Conservation (phyloP, 2,797 vertebrate genomes). For the Chromobotia macracanthus region DNA sequence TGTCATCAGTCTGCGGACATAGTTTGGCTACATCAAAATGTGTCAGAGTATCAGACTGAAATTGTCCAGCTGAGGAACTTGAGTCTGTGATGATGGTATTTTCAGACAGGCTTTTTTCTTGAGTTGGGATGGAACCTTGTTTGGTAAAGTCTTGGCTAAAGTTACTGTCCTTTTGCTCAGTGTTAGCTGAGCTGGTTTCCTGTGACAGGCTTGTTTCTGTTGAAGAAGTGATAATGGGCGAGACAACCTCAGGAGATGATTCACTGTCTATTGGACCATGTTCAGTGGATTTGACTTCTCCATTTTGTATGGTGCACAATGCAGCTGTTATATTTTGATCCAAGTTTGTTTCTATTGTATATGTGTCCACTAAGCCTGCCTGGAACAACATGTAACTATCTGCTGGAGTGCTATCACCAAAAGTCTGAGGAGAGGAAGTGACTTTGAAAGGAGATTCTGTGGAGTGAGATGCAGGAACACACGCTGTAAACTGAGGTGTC, state of each 20-base stretch:
- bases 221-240: neutral
- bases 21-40: neutral
- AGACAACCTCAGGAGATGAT: neutral
- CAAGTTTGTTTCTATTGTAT: neutral
- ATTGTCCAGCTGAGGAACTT: slow-evolving; percentile 54
- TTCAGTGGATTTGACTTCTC: neutral
- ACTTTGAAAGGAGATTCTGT: neutral
- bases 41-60: neutral
- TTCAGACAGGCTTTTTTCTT: slow-evolving; percentile 11
- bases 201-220: neutral
- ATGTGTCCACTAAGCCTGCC: neutral
- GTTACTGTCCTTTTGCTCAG: neutral
- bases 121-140: slow-evolving; percentile 5
- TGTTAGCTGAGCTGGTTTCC: neutral
- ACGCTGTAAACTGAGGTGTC: no score
- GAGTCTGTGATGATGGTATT: slow-evolving; percentile 41
- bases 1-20: slow-evolving; percentile 1
- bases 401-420: neutral
- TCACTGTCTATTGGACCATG: neutral
- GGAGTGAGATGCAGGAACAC: neutral
- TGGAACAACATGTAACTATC: slow-evolving; percentile 2
- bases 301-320: neutral
- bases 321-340: neutral
- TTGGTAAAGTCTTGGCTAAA: neutral
- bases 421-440: neutral